Evolutionary conservation across 2,797 vertebrate genomes (phyloP).

Genomic region (Myotis vivesi): DNA sequence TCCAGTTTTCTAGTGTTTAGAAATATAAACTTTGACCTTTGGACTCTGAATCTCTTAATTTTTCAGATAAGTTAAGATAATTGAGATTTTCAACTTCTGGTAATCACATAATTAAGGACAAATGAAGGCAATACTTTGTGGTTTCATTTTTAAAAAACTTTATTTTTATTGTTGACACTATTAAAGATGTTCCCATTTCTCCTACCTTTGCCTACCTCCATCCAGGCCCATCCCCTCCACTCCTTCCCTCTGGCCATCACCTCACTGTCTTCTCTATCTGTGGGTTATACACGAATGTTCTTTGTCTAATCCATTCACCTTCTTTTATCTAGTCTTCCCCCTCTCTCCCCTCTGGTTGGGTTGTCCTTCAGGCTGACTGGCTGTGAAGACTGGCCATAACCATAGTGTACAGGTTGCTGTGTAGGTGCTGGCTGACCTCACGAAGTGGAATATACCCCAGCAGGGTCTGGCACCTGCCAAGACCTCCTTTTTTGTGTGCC

Average conservation of each 20-base stretch:
- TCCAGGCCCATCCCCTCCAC: neutral
- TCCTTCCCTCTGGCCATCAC: neutral
- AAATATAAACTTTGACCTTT: constrained; percentile 29
- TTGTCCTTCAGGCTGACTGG: neutral
- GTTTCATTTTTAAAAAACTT: constrained; percentile 1
- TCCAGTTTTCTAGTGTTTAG: neutral
- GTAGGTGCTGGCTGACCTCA: neutral
- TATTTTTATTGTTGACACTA: neutral
- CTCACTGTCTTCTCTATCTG: neutral
- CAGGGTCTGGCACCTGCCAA: neutral
- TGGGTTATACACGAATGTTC: neutral
- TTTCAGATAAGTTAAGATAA: constrained; percentile 28
- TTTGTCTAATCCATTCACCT: neutral
- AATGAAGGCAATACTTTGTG: neutral
- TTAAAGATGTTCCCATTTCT: neutral
- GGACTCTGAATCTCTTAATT: neutral
- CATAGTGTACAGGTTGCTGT: neutral
- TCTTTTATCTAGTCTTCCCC: neutral
- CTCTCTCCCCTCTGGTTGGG: neutral
- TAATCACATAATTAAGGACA: neutral
- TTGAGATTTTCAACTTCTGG: neutral
- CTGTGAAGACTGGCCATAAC: neutral
- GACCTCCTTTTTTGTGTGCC: neutral
- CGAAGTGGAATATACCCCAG: neutral
- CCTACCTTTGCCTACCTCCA: neutral